Evolutionary conservation across 1,140 invertebrate species (phyloP), one percentile per base, ranked within the genome.

Genomic region (Drosophila carrolli): DNA sequence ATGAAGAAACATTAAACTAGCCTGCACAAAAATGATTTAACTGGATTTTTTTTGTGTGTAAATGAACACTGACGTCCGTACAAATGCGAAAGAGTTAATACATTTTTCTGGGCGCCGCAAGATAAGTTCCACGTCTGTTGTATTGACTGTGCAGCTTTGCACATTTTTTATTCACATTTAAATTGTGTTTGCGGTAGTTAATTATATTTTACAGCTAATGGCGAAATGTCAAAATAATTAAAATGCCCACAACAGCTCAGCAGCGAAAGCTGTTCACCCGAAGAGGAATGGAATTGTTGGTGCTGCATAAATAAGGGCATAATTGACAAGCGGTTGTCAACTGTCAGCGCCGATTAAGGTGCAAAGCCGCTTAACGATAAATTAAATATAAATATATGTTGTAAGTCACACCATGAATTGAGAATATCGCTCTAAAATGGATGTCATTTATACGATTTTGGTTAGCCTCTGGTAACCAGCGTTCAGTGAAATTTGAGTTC

Each of bases 141-240:
- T 37, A 19, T 23, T 4, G 16, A 40, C 47, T 27, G 16, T 61
- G 10, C 14, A 14, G 35, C 27, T 55, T 79, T 55, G 47, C 46
- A 68, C 62, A 27, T 67, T 88, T 83, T 83, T 79, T 73, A 80
- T 77, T 82, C 76, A 61, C 77, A 78, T 79, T 88, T 76, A 80
- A 83, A 80, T 83, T 68, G 76, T 84, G 84, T 81, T 88, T 80
- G 62, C 72, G 80, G 80, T 75, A 89, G 84, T 88, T 88, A 88
- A 88, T 89, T 88, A 89, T 88, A 80, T 89, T 88, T 80, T 51
- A 81, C 80, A 89, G 84, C 84, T 84, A 88, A 89, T 84, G 84
- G 84, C 76, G 66, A 88, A 84, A 89, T 89, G 84, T 88, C 84
- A 88, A 89, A 88, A 84, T 89, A 88, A 88, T 89, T 88, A 89